Conservation (phyloP, 2,888 invertebrate genomes). For the Rhingia campestris region DNA sequence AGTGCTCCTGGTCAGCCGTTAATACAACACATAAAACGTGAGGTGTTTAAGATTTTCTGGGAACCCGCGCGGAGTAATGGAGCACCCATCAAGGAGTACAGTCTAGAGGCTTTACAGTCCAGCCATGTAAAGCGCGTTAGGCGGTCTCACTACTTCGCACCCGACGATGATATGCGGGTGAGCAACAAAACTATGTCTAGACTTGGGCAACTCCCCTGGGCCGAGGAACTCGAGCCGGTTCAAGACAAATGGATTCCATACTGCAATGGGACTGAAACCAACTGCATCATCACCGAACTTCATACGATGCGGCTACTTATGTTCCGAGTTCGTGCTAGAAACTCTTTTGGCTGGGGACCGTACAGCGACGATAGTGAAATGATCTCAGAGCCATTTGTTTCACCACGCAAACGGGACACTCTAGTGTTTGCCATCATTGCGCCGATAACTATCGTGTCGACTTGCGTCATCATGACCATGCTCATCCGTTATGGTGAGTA, state of each 20-base stretch:
- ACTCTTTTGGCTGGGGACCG: constrained; percentile 91
- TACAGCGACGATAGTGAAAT: constrained; percentile 88
- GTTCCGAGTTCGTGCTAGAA: constrained; percentile 91
- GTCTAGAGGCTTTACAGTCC: constrained; percentile 87
- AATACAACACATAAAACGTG: constrained; percentile 88
- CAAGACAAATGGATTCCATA: constrained; percentile 86
- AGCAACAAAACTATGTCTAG: constrained; percentile 70
- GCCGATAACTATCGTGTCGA: constrained; percentile 83
- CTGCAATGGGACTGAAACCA: constrained; percentile 91
- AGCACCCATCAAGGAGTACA: constrained; percentile 88
- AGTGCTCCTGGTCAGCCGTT: constrained; percentile 90
- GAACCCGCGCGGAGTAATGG: constrained; percentile 90
- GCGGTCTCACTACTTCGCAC: constrained; percentile 63
- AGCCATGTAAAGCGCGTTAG: constrained; percentile 75
- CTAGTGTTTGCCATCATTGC: constrained; percentile 87
- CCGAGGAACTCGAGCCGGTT: constrained; percentile 84
- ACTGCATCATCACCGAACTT: constrained; percentile 89
- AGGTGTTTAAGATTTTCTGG: constrained; percentile 92
- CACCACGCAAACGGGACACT: constrained; percentile 80
- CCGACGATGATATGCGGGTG: constrained; percentile 25
- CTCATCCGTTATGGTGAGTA: constrained; percentile 79
- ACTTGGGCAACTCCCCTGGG: constrained; percentile 82
- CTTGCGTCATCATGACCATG: constrained; percentile 79
- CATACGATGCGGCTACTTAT: constrained; percentile 86
- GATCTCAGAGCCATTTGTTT: constrained; percentile 80